phyloP scores from a whole-genome alignment of 2,888 invertebrate genomes.

The Dexiosoma caninum region DNA sequence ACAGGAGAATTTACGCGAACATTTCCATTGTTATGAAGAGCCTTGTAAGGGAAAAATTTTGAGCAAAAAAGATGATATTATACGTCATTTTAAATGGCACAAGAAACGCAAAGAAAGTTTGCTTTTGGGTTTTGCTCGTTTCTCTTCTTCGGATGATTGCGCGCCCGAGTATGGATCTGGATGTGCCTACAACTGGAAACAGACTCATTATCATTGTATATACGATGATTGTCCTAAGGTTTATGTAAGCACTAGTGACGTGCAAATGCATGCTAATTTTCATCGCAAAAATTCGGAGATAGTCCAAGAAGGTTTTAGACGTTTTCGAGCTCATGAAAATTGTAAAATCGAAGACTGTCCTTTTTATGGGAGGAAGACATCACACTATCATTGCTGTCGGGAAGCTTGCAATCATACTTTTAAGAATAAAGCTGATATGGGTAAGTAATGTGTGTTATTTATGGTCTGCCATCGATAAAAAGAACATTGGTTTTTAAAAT shows the following conservation, averaged over 20 bases:
- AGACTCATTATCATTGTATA: conserved; percentile 91
- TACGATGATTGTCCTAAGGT: conserved; percentile 96
- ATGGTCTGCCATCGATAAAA: not conserved
- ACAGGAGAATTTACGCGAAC: conserved; percentile 83
- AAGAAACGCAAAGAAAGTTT: conserved; percentile 98
- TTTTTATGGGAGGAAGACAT: conserved; percentile 95
- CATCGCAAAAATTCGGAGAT: conserved; percentile 98
- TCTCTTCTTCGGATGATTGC: conserved; percentile 97
- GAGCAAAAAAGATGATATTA: conserved; percentile 99
- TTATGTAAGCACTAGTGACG: conserved; percentile 98
- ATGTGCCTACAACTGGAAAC: conserved; percentile 89
- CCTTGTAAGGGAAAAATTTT: conserved; percentile 88
- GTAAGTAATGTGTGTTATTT: conserved; percentile 80
- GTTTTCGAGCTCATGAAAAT: conserved; percentile 97
- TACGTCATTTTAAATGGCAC: conserved; percentile 99
- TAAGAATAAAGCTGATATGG: conserved; percentile 99
- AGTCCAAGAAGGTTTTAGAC: conserved; percentile 97
- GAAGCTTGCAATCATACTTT: conserved; percentile 95
- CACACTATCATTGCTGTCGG: conserved; percentile 97
- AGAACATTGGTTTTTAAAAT: no score
- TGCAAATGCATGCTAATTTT: conserved; percentile 99
- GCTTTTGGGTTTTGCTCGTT: conserved; percentile 90
- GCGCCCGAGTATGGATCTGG: conserved; percentile 86
- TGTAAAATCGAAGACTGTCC: conserved; percentile 94
- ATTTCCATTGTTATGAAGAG: conserved; percentile 91